Evolutionary conservation across 2,888 invertebrate species (phyloP), one percentile per base, ranked within the genome.

Genomic region (Corbicula japonica): DNA sequence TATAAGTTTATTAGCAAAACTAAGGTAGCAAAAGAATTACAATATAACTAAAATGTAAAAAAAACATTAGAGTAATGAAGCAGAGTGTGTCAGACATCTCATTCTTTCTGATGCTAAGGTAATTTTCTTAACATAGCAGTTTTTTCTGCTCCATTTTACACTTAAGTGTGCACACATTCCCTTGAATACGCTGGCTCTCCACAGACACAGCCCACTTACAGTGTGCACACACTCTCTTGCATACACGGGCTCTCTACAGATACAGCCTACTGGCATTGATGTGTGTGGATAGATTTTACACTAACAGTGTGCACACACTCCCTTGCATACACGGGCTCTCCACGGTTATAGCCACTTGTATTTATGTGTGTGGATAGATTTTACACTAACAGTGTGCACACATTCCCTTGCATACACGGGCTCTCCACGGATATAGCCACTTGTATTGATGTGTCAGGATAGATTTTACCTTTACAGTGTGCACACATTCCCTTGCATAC

Each of bases 231-330:
- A 97, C 84, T 97, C 96, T 12, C 99, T 95, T 0, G 98, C 95
- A 94, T 97, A 99, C 23, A 99, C 96, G 0, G 97, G 95, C 93
- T 99, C 98, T 0, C 96, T 95, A 60, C 96, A 95, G 18, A 98
- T 95, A 91, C 96, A 97, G 0, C 98, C 99, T 1, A 99, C 92
- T 0, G 97, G 96, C 0, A 96, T 95, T 0, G 97, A 96, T 89
- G 97, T 96, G 0, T 96, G 95, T 0, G 99, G 99, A 94, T 99
- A 99, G 21, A 99, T 95, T n/a, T n/a, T n/a, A n/a, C n/a, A n/a
- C n/a, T 84, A 76, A 93, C 92, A 0, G 95, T 95, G 91, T 97
- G 96, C 0, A 99, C 97, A 93, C 97, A 97, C 84, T 97, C 96
- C 15, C 99, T 95, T 0, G 98, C 95, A 94, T 97, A 99, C 23